Evolutionary conservation across 2,888 invertebrate species (phyloP).

Genomic region (Pomacea canaliculata): DNA sequence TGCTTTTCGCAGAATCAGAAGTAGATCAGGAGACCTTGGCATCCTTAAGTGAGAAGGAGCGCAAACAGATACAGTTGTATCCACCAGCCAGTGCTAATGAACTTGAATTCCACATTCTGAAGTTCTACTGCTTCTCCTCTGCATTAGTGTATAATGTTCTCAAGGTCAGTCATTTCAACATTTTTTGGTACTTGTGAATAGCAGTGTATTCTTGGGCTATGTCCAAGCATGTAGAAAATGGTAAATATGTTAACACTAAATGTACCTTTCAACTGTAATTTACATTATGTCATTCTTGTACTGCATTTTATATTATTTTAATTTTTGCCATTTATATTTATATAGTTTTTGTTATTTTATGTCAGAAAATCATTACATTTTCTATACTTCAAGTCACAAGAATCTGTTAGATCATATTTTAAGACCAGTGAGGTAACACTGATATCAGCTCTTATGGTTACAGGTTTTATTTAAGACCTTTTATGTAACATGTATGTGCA

Average conservation of each 20-base stretch:
- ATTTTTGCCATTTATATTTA: no score
- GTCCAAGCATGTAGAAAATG: no score
- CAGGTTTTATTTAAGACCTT: not conserved
- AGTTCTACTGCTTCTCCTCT: slow-evolving; percentile 61
- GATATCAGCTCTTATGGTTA: no score
- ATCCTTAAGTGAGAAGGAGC: not conserved
- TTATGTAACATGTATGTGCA: slow-evolving; percentile 21
- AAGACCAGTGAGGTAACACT: no score
- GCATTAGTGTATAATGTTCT: slow-evolving; percentile 50
- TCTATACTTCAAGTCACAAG: no score
- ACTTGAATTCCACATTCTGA: slow-evolving; percentile 61
- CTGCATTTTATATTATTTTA: no score
- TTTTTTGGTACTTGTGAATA: not conserved
- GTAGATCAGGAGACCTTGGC: slow-evolving; percentile 21
- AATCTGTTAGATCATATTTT: no score
- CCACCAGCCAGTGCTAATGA: slow-evolving; percentile 58
- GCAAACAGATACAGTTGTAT: slow-evolving; percentile 34
- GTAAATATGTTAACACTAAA: no score
- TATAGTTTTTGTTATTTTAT: no score
- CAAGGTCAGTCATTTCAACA: slow-evolving; percentile 9
- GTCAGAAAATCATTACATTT: no score
- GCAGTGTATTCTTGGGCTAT: not conserved
- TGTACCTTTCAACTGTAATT: no score
- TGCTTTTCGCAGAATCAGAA: slow-evolving; percentile 46
- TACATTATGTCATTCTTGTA: no score